Evolutionary conservation across 2,797 vertebrate species (phyloP).

Genomic region (Hapalemur alaotrensis): DNA sequence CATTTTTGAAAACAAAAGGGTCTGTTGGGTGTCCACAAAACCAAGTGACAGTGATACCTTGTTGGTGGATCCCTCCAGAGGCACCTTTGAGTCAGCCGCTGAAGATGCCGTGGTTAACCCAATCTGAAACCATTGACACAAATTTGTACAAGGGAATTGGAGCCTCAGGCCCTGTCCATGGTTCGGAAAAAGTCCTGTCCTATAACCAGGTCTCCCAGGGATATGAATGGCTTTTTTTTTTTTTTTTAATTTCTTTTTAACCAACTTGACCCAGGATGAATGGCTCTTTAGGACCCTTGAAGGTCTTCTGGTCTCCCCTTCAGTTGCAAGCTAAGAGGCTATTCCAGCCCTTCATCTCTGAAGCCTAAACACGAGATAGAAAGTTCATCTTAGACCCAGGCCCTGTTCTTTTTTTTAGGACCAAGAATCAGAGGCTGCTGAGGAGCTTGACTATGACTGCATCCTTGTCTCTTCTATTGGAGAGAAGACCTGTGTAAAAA

Average conservation of each 20-base stretch:
- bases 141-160: background rate
- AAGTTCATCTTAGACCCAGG: background rate
- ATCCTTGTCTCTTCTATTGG: background rate
- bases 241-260: background rate
- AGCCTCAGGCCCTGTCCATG: background rate
- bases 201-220: background rate
- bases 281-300: background rate
- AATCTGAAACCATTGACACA: background rate
- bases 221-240: background rate
- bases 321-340: background rate
- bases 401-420: background rate
- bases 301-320: background rate
- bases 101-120: background rate
- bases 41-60: background rate
- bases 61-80: background rate
- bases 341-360: background rate
- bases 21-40: background rate
- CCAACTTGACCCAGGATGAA: background rate
- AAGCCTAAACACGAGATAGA: background rate
- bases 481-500: background rate
- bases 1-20: no score
- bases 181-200: slow-evolving; percentile 16
- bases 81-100: background rate
- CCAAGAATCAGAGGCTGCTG: background rate
- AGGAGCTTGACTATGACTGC: background rate